These are phyloP conservation scores for Ibidorhyncha struthersii DNA, from an alignment of 2,113 vertebrate species.

Conservation along the genomic window DNA sequence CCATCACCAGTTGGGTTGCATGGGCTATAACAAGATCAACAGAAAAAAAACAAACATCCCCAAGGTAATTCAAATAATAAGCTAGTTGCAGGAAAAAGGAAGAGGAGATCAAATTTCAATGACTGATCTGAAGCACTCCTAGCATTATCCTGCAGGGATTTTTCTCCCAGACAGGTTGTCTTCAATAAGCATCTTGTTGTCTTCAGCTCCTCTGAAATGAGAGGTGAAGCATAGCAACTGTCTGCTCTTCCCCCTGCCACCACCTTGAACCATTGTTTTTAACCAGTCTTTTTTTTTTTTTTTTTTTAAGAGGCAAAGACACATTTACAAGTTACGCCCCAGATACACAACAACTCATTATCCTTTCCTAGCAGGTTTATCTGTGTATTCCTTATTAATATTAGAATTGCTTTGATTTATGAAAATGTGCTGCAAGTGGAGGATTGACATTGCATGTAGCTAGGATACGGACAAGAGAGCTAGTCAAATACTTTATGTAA, in stretches of 20 bases:
- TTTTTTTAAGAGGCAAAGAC: not conserved
- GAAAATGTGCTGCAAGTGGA: not conserved
- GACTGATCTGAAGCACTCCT: not conserved
- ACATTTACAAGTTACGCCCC: not conserved
- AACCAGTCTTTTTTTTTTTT: not conserved
- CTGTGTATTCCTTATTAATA: not conserved
- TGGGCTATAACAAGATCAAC: not conserved
- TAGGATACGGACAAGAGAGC: not conserved
- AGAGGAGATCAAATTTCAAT: not conserved
- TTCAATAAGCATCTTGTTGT: too few species aligned
- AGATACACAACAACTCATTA: not conserved
- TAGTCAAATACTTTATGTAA: not conserved
- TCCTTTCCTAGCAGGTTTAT: not conserved
- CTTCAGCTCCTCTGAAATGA: not conserved
- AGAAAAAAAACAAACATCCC: not conserved
- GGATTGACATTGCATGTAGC: not conserved
- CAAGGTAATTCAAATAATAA: not conserved
- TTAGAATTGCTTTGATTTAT: not conserved
- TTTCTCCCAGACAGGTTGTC: not conserved
- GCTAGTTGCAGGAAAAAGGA: not conserved
- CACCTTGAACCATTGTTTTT: not conserved
- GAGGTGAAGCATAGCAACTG: not conserved
- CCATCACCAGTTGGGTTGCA: not conserved
- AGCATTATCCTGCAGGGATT: not conserved
- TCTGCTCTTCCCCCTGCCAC: not conserved